These are phyloP conservation scores for Corbicula japonica DNA, from an alignment of 2,888 invertebrate genomes.

Conservation along the genomic window DNA sequence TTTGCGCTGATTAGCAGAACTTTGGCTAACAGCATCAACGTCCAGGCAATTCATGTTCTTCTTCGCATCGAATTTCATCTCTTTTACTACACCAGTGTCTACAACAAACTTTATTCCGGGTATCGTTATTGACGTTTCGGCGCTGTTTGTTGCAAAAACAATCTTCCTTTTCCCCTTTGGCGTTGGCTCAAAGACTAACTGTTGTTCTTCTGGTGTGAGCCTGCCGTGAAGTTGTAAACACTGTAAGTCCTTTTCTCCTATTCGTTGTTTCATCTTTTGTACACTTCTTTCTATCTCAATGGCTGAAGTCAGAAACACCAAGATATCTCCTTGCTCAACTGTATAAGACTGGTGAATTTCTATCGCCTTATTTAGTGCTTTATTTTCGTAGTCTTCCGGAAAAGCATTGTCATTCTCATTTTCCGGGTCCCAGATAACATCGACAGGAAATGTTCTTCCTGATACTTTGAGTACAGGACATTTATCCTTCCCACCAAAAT, in stretches of 20 bases:
- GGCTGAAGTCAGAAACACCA: constrained; percentile 86
- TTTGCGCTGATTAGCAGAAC: constrained; percentile 86
- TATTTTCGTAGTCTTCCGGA: too few species aligned
- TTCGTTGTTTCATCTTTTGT: constrained; percentile 57
- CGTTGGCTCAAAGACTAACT: constrained; percentile 78
- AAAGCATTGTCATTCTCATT: constrained; percentile 60
- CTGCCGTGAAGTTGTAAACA: constrained; percentile 82
- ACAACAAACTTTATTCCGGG: constrained; percentile 86
- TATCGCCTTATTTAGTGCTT: constrained; percentile 79
- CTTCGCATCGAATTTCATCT: constrained; percentile 83
- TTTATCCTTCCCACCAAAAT: constrained; percentile 82
- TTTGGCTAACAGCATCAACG: constrained; percentile 80
- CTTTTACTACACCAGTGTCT: constrained; percentile 86
- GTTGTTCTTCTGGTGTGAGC: constrained; percentile 83
- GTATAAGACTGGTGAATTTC: constrained; percentile 77
- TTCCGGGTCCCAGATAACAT: constrained; percentile 73
- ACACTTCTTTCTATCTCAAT: constrained; percentile 83
- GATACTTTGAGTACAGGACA: too few species aligned
- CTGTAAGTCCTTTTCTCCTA: constrained; percentile 55
- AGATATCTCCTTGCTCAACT: constrained; percentile 81
- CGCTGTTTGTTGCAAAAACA: constrained; percentile 86
- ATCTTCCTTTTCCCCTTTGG: constrained; percentile 81
- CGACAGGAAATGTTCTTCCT: too few species aligned
- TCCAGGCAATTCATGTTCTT: constrained; percentile 80
- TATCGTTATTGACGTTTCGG: constrained; percentile 87